Evolutionary conservation across 1,140 invertebrate species (phyloP).

Genomic region (Planococcus citri): DNA sequence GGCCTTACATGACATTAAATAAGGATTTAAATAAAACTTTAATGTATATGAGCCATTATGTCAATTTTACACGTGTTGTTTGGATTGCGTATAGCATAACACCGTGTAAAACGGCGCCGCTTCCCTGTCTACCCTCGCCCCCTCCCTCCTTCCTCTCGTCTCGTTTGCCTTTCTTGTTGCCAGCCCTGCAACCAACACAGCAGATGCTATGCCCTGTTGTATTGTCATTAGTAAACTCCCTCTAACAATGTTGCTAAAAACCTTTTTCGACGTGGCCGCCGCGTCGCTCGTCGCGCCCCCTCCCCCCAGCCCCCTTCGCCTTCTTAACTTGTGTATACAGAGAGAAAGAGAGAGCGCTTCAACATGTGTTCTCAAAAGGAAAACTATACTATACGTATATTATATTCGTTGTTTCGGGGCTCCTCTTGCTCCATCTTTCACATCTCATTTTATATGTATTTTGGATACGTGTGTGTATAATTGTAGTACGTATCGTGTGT

Average conservation of each 20-base stretch:
- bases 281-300: too few relatives aligned
- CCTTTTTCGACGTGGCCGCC: not conserved
- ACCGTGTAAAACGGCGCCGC: not conserved
- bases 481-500: too few relatives aligned
- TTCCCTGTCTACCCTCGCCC: not conserved
- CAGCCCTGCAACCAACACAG: not conserved
- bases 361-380: constrained; percentile 13
- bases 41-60: constrained; percentile 20
- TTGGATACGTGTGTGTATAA: too few relatives aligned
- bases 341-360: too few relatives aligned
- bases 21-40: constrained; percentile 17
- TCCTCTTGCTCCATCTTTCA: too few relatives aligned
- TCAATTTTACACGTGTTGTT: constrained; percentile 20
- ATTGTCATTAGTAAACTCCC: constrained; percentile 20
- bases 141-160: not conserved
- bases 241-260: not conserved
- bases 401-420: too few relatives aligned
- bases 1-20: constrained; percentile 11
- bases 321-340: too few relatives aligned
- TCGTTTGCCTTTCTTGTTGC: not conserved
- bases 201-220: constrained; percentile 11
- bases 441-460: too few relatives aligned
- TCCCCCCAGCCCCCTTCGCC: not conserved
- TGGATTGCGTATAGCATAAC: not conserved
- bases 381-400: not conserved